Percentiles rank a stretch among this genome's conserved stretches.
phyloP scores from a whole-genome alignment of 2,888 invertebrate genomes.

The Alentia gelatinosa region DNA sequence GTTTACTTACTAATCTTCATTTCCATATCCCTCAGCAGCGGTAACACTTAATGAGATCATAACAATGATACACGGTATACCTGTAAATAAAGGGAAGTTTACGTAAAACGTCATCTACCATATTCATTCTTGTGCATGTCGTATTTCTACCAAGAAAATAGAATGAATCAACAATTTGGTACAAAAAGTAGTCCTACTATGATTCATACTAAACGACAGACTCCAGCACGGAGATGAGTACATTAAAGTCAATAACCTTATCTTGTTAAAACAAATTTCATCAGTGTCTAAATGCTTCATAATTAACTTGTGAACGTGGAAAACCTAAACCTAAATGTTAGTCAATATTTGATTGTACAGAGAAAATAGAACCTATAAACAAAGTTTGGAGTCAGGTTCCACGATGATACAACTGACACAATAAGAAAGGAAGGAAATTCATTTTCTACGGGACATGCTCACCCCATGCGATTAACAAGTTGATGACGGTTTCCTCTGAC shows the following conservation, averaged over 20 bases:
- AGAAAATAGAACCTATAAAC: background rate
- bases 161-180: background rate
- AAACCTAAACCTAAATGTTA: background rate
- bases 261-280: background rate
- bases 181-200: background rate
- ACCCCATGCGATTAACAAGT: background rate
- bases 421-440: background rate
- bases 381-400: background rate
- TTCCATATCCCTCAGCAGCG: background rate
- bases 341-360: background rate
- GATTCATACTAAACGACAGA: background rate
- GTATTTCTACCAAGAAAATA: too few relatives aligned
- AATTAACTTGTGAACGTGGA: background rate
- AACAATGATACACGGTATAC: background rate
- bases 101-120: background rate
- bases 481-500: background rate
- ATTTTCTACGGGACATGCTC: background rate
- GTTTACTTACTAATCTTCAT: background rate
- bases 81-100: too few relatives aligned
- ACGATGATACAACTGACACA: background rate
- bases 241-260: too few relatives aligned
- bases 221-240: too few relatives aligned
- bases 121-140: too few relatives aligned
- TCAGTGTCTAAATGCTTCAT: background rate
- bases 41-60: background rate